Base-by-base conservation (phyloP, 2,888 invertebrate species). In the Plebejus melissa region DNA sequence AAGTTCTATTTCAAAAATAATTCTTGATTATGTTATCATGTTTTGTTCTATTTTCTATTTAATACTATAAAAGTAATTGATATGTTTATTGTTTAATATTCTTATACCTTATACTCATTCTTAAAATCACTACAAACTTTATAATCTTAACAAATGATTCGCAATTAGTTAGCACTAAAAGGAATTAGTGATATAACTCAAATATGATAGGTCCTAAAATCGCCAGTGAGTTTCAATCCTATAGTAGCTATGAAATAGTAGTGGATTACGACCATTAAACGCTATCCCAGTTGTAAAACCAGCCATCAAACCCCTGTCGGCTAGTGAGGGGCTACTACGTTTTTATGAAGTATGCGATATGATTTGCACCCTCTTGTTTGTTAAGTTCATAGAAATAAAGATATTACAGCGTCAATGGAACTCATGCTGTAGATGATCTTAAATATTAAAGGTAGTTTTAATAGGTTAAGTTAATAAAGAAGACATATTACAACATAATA, bases 191-290 rank as follows among this genome's bases (percentile, higher is more conserved):
- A 5, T 65, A 36, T 22, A 32, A 65, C 32, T 65, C 4, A 65
- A 5, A 65, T 32, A 65, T 13, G 13, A 28, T 65, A 22, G 32
- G 65, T 36, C 16, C 32, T 65, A 13, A 65, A 65, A 65, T 65
- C 70, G 28, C 22, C 38, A 41, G 41, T 11, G 16, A 70, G 41
- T 41, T 65, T 1, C 38, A 70, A 70, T 41, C 70, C 6, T 70
- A 41, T 70, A 5, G 70, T n/a, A 16, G 72, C 50, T 54, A 72
- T 72, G 32, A 72, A 72, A 32, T 72, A 50, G 79, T 78, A 85
- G 87, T 85, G 90, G 90, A 92, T 92, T 91, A 91, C 90, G 86
- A 88, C 86, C 86, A 90, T 93, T 90, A 91, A 88, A 88, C 84
- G 83, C 80, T 82, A 83, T 82, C 84, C 82, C 83, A 85, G 90